phyloP scores from a whole-genome alignment of 64 coral and sea anemone genomes.

The Actinia tenebrosa region DNA sequence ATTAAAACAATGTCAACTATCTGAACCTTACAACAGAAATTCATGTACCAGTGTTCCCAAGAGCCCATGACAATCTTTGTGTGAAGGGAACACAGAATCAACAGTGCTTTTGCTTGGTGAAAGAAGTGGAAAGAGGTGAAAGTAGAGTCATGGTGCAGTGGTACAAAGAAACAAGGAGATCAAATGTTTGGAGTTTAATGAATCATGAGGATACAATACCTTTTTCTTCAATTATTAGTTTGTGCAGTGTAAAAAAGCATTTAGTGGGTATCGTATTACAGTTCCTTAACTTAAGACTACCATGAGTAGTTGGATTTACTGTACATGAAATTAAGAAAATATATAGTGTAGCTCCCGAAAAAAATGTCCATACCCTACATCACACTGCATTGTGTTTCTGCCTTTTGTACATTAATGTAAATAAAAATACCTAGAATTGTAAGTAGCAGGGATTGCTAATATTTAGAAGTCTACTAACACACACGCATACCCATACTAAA shows the following conservation, averaged over 20 bases:
- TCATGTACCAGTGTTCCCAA: conserved; percentile 4
- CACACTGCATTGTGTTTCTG: no score
- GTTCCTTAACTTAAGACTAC: neutral
- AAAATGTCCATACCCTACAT: no score
- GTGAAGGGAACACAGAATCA: conserved; percentile 41
- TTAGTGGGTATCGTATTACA: conserved; percentile 36
- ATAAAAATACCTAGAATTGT: no score
- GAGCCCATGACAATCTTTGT: conserved; percentile 21
- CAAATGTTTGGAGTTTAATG: conserved; percentile 24
- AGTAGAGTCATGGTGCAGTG: conserved; percentile 35
- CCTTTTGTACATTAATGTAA: no score
- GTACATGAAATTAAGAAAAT: neutral
- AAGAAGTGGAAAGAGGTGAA: neutral
- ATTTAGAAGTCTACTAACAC: no score
- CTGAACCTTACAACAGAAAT: conserved; percentile 20
- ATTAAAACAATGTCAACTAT: conserved; percentile 31
- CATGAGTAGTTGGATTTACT: neutral
- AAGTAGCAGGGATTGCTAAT: no score
- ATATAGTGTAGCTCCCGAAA: neutral
- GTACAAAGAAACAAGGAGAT: conserved; percentile 35
- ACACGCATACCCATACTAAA: no score
- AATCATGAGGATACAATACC: conserved; percentile 13
- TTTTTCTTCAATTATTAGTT: conserved; percentile 39
- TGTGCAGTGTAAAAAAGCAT: conserved; percentile 28
- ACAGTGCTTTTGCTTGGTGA: conserved; percentile 31